Conservation (phyloP, 2,888 invertebrate genomes). For the Agonum fuliginosum region DNA sequence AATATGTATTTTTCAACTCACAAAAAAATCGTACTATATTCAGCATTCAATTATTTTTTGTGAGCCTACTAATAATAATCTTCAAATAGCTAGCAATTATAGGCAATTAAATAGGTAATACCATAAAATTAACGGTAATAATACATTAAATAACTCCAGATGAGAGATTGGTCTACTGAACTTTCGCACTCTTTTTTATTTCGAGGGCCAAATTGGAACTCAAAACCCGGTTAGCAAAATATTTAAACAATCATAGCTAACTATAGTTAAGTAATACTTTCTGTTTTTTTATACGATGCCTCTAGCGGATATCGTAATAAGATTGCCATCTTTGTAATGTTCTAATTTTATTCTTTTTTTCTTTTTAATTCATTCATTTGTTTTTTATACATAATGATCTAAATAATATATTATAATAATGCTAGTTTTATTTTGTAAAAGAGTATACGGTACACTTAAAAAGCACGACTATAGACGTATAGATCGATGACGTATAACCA, state of each 20-base stretch:
- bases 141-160: background rate
- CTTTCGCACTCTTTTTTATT: slow-evolving; percentile 22
- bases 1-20: too few relatives aligned
- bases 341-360: slow-evolving; percentile 1
- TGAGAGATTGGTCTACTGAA: slow-evolving; percentile 7
- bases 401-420: too few relatives aligned
- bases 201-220: slow-evolving; percentile 1
- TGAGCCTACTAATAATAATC: background rate
- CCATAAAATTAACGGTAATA: slow-evolving; percentile 25
- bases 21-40: too few relatives aligned
- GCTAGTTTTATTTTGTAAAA: too few relatives aligned
- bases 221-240: slow-evolving; percentile 14
- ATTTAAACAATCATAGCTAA: background rate
- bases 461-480: too few relatives aligned
- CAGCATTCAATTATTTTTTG: background rate
- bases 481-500: too few relatives aligned
- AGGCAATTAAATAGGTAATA: slow-evolving; percentile 21
- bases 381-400: slow-evolving; percentile 2
- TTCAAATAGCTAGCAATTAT: slow-evolving; percentile 24
- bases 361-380: slow-evolving; percentile 19
- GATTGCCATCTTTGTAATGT: background rate
- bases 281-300: slow-evolving; percentile 7
- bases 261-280: slow-evolving; percentile 18
- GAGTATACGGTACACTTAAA: too few relatives aligned
- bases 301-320: slow-evolving; percentile 2